Evolutionary conservation across 2,888 invertebrate species (phyloP), one percentile per base, ranked within the genome.

Genomic region (Lamellibrachia satsuma): DNA sequence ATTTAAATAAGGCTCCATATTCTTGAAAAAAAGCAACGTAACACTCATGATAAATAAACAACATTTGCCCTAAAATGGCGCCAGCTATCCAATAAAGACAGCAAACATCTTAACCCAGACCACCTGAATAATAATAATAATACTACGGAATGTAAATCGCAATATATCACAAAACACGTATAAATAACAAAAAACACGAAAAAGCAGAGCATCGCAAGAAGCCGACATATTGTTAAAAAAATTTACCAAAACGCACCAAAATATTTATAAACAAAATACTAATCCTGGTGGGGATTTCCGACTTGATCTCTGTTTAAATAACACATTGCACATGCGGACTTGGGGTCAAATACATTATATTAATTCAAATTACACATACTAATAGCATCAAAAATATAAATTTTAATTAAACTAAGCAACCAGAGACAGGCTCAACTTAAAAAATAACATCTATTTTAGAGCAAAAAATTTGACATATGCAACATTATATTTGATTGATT

Each of bases 161-260:
- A 75, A 22, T 22, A n/a, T 75, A 75, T 75, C 75, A 75, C 75
- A 75, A 75, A 22, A 75, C 75, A 15, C n/a, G 75, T 75, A 75
- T 75, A 75, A 75, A 75, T 22, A 22, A 75, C 75, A 75, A 75
- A 75, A 75, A 75, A 75, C 75, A 75, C n/a, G 75, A 75, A 75
- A 75, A 75, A 75, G 75, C 75, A 75, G 7, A n/a, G 75, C 75
- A 75, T 75, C 75, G 75, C 75, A 75, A 15, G n/a, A 75, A 75
- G 75, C 22, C 0, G 75, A 75, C 22, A 75, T 22, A 60, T 39
- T 39, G 39, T 39, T 39, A 1, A 39, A 39, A 39, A 39, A 39
- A 39, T 39, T 39, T 39, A 39, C 39, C 39, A 39, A 39, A 39
- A 39, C 39, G 39, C 39, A 39, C 39, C 39, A 39, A 39, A 39